Base-by-base conservation (phyloP, 2,888 invertebrate species). In the Drymonia ruficornis region DNA sequence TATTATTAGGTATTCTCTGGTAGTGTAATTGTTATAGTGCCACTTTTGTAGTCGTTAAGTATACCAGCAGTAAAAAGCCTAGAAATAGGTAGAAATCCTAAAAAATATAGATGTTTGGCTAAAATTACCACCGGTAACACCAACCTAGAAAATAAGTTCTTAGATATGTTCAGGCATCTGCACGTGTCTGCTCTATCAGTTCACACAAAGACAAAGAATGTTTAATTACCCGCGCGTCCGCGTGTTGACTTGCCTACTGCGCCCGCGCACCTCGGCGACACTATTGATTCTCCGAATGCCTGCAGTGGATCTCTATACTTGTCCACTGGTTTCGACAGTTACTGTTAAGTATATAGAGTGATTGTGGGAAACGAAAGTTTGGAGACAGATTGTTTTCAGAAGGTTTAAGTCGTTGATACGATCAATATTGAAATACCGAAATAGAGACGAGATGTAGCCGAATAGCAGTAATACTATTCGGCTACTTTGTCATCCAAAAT, bases 161-260 rank as follows among this genome's bases (percentile, higher is more conserved):
- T 15, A n/a, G n/a, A 38, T 15, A n/a, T 2, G n/a, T 12, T 40
- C 11, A 40, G 16, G 16, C 40, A 40, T 67, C 71, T 70, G 57
- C 54, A 16, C 18, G 7, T 65, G 50, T 40, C 59, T 82, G 67
- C 43, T 85, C 84, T 83, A 61, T 78, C 72, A 71, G 77, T 77
- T 72, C 76, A 78, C 79, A 74, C 72, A 65, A 72, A 83, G 82
- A 87, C 86, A 87, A 87, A 84, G 85, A 80, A 76, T 87, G 85
- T 88, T 84, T 87, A 84, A 87, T 86, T 81, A 86, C 81, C 67
- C 75, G 80, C 80, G 75, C 63, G 71, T 60, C 73, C 42, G 40
- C 34, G 55, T 81, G 76, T 84, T 81, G 80, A 80, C 81, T 72
- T 78, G 75, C 81, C 82, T 78, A 76, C 83, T 76, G 78, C 74